phyloP scores from a whole-genome alignment of 2,113 vertebrate genomes.

The Anarhynchus alexandrinus region DNA sequence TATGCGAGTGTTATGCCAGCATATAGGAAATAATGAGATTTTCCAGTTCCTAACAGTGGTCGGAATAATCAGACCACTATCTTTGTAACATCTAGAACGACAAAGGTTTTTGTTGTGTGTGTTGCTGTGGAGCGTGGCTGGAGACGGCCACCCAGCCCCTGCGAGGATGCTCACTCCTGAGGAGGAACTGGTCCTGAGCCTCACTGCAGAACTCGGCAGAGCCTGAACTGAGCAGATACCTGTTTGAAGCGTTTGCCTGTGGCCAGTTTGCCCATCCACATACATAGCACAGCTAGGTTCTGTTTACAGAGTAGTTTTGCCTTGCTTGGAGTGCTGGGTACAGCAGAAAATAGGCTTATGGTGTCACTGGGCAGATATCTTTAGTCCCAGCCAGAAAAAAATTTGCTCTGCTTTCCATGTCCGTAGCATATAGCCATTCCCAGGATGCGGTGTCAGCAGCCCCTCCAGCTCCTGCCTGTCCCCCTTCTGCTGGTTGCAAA shows the following conservation, averaged over 20 bases:
- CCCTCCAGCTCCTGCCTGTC: neutral
- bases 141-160: neutral
- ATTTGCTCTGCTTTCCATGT: neutral
- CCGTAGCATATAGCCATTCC: neutral
- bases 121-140: neutral
- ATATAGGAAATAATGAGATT: neutral
- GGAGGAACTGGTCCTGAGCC: neutral
- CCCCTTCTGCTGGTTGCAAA: neutral
- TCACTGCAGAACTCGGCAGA: neutral
- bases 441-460: neutral
- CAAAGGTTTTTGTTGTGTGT: fast-evolving
- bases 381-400: neutral
- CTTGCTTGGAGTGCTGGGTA: neutral
- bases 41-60: neutral
- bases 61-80: neutral
- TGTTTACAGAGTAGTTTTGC: neutral
- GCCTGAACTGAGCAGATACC: neutral
- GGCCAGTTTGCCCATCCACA: neutral
- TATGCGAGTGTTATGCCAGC: fast-evolving
- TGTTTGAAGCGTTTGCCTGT: neutral
- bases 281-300: neutral
- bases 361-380: neutral
- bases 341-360: neutral
- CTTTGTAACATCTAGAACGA: neutral
- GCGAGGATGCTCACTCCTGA: neutral